Evolutionary conservation across 2,888 invertebrate species (phyloP).

Genomic region (Carterocephalus palaemon): DNA sequence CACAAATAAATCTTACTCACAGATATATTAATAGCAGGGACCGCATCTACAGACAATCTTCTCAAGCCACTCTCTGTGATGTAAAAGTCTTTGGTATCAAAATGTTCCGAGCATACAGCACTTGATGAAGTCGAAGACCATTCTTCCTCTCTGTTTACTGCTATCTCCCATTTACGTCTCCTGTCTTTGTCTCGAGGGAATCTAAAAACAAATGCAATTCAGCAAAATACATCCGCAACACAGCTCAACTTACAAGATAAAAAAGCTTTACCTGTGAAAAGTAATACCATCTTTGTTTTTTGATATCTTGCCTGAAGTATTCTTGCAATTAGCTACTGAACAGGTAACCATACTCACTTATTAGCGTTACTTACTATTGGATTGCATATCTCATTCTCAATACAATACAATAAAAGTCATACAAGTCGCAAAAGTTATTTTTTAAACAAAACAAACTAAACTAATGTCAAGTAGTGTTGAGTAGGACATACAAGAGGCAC

Average conservation of each 20-base stretch:
- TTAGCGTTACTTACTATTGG: too few relatives aligned
- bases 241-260: too few relatives aligned
- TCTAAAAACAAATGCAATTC: too few relatives aligned
- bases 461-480: too few relatives aligned
- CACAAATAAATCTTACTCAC: constrained; percentile 40
- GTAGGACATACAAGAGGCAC: too few relatives aligned
- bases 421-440: too few relatives aligned
- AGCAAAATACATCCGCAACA: background rate
- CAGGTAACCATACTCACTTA: constrained; percentile 70
- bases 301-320: constrained; percentile 58
- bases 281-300: constrained; percentile 64
- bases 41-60: constrained; percentile 48
- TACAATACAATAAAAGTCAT: too few relatives aligned
- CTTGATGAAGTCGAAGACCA: constrained; percentile 59
- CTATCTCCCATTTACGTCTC: constrained; percentile 57
- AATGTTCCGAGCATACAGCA: constrained; percentile 64
- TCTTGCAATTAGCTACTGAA: constrained; percentile 57
- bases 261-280: constrained; percentile 66
- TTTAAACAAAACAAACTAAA: too few relatives aligned
- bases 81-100: constrained; percentile 55
- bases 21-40: constrained; percentile 61
- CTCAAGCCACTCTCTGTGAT: constrained; percentile 59
- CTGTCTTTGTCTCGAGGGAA: constrained; percentile 57
- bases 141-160: constrained; percentile 53
- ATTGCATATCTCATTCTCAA: too few relatives aligned